Percentiles rank a stretch among this genome's conserved stretches.
Conservation (phyloP, 2,888 invertebrate genomes). For the Lithophane semibrunnea region DNA sequence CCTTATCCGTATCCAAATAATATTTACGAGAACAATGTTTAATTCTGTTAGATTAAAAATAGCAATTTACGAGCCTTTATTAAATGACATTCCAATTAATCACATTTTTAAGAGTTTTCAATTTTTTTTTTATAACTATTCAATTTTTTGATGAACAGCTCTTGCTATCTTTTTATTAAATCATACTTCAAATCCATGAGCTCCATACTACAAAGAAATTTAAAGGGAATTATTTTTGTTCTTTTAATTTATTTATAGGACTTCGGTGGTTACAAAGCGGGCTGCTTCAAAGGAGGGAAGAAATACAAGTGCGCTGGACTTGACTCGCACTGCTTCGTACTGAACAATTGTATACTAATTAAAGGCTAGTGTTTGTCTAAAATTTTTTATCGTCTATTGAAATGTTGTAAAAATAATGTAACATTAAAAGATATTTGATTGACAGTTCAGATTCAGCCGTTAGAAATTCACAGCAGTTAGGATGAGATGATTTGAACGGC, state of each 20-base stretch:
- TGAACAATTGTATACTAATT: slow-evolving; percentile 53
- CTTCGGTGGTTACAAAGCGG: slow-evolving; percentile 71
- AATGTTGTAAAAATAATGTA: not conserved
- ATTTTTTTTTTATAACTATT: not conserved
- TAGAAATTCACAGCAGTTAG: not conserved
- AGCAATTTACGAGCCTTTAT: not conserved
- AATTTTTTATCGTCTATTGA: not conserved
- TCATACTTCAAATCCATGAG: slow-evolving; percentile 38
- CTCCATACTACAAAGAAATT: slow-evolving; percentile 62
- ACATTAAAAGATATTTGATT: not conserved
- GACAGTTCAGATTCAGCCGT: not conserved
- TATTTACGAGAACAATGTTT: not conserved
- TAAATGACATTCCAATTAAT: not conserved
- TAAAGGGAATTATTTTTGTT: slow-evolving; percentile 67
- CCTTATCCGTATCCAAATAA: not conserved
- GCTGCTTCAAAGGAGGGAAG: slow-evolving; percentile 68
- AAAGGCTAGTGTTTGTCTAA: not conserved
- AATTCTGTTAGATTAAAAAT: not conserved
- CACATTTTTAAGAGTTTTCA: not conserved
- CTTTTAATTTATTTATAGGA: slow-evolving; percentile 73
- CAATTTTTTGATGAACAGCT: not conserved
- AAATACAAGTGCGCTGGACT: slow-evolving; percentile 56
- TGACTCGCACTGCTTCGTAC: slow-evolving; percentile 29
- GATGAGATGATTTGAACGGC: not conserved
- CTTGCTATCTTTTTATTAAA: slow-evolving; percentile 11